These are phyloP conservation scores for Porites cylindrica DNA, from an alignment of 92 coral and sea anemone species.

Conservation along the genomic window DNA sequence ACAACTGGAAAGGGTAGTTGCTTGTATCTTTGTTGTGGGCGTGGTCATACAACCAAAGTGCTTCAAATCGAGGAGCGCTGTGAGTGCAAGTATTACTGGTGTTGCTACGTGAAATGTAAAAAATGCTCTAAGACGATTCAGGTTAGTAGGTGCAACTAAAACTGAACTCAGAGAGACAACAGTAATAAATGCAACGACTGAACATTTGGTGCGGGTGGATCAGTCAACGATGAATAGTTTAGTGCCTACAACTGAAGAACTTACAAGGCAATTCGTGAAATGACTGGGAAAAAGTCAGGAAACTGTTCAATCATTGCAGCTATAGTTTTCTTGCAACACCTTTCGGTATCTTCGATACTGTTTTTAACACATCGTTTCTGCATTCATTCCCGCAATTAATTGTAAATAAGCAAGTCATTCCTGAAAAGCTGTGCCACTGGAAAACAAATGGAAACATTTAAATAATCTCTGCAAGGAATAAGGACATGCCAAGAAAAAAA, in stretches of 20 bases:
- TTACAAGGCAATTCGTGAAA: too few species aligned
- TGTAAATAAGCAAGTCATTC: background rate
- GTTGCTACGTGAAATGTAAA: conserved; percentile 77
- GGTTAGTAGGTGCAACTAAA: conserved; percentile 64
- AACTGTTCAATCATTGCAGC: background rate
- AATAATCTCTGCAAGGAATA: background rate
- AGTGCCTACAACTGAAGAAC: background rate
- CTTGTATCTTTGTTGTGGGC: conserved; percentile 88
- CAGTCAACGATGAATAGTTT: background rate
- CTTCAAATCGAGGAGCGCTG: conserved; percentile 62
- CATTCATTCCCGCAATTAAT: background rate
- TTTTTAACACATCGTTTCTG: background rate
- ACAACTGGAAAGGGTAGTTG: conserved; percentile 80
- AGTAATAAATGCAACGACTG: too few species aligned
- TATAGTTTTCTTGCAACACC: background rate
- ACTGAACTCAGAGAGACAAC: too few species aligned
- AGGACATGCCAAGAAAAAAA: background rate
- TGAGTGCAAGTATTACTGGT: conserved; percentile 70
- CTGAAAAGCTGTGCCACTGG: background rate
- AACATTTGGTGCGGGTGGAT: too few species aligned
- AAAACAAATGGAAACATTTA: background rate
- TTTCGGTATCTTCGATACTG: background rate
- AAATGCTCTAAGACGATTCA: conserved; percentile 51
- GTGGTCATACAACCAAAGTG: conserved; percentile 53
- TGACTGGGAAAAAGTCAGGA: background rate